Conservation (phyloP, 1,140 invertebrate species). For the Drosophila elegans region DNA sequence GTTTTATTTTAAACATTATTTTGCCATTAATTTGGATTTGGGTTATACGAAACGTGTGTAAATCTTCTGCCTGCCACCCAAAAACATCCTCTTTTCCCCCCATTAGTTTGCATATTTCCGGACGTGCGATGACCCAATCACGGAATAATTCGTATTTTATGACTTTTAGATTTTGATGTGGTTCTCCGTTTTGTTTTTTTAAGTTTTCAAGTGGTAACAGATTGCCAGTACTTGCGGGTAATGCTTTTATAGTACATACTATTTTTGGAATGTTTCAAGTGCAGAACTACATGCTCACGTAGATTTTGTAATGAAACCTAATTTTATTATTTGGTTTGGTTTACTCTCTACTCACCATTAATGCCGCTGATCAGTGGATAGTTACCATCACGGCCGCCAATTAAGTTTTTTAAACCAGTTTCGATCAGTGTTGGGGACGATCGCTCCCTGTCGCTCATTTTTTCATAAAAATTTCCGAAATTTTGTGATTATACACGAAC, state of each 20-base stretch:
- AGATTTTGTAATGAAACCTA: neutral
- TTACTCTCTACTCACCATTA: conserved; percentile 87
- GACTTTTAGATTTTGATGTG: conserved; percentile 11
- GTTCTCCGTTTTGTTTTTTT: neutral
- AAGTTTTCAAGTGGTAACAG: conserved; percentile 34
- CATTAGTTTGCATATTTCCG: conserved; percentile 46
- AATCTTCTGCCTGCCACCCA: neutral
- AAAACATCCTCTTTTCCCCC: neutral
- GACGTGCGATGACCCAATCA: conserved; percentile 48
- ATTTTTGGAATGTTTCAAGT: conserved; percentile 17
- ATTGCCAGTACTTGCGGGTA: conserved; percentile 45
- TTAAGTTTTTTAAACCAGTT: conserved; percentile 92
- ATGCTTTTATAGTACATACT: conserved; percentile 11
- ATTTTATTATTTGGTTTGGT: conserved; percentile 5
- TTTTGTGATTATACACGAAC: conserved; percentile 82
- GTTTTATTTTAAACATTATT: conserved; percentile 52
- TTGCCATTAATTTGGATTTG: conserved; percentile 48
- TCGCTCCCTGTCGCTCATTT: conserved; percentile 92
- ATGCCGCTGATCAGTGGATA: conserved; percentile 90
- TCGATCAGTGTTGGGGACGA: conserved; percentile 91
- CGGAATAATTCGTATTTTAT: conserved; percentile 45
- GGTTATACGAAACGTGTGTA: conserved; percentile 33
- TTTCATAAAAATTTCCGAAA: conserved; percentile 83
- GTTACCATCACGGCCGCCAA: conserved; percentile 90
- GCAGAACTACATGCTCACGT: neutral